Conservation (phyloP, 2,888 invertebrate genomes). For the Temnothorax unifasciatus region DNA sequence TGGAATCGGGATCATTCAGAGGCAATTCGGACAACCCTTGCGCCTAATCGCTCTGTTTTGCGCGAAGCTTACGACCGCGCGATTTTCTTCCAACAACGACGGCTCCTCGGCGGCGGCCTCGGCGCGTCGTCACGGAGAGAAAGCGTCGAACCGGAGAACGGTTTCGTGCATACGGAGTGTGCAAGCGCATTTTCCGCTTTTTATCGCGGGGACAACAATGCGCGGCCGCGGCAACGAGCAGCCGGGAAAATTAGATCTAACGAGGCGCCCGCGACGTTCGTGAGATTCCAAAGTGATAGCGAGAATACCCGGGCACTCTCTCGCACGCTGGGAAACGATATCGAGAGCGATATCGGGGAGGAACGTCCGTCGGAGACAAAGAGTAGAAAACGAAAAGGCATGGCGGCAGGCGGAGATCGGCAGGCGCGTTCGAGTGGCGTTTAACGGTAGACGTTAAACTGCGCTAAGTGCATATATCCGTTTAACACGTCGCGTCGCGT, state of each 20-base stretch:
- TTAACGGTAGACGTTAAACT: constrained; percentile 45
- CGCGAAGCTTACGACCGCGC: constrained; percentile 33
- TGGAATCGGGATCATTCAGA: background rate
- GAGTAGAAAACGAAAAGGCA: constrained; percentile 5
- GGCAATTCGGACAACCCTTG: constrained; percentile 10
- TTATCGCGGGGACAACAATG: constrained; percentile 40
- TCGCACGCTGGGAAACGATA: background rate
- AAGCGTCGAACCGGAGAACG: constrained; percentile 18
- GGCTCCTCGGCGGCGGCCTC: background rate
- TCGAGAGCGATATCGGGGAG: background rate
- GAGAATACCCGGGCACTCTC: background rate
- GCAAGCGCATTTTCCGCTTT: constrained; percentile 47
- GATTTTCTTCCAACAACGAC: constrained; percentile 27
- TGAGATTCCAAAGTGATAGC: constrained; percentile 29
- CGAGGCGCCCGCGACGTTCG: background rate
- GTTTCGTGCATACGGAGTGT: background rate
- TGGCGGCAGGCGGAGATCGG: background rate
- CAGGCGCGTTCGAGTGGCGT: background rate
- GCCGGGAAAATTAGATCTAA: constrained; percentile 36
- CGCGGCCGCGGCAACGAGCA: background rate
- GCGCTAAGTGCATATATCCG: constrained; percentile 49
- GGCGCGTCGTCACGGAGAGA: background rate
- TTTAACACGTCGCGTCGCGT: constrained; percentile 48
- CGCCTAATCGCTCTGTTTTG: constrained; percentile 36
- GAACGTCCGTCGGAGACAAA: background rate